Base-by-base conservation (phyloP, 2,797 vertebrate species). In the Clarias platycephalus region DNA sequence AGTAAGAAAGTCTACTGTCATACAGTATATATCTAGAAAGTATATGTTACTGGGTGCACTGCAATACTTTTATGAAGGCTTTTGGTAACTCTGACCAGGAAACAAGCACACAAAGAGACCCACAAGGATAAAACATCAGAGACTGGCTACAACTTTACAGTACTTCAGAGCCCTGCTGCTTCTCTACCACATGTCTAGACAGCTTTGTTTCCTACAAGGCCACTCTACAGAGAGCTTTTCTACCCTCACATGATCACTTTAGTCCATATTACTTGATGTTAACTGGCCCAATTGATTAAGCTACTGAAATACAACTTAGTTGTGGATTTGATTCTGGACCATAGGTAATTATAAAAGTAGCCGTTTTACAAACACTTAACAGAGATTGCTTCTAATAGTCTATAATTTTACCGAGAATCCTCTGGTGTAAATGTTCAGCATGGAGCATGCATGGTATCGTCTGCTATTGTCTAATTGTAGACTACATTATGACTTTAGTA, bases 191-290 rank as follows among this genome's bases (percentile, higher is more conserved):
- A 44, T 15, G 77, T 79, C 77, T 79, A 79, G 58, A 79, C 34
- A 79, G 34, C 53, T 34, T 79, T 63, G 24, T 63, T 79, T 62
- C 57, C 58, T 40, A 63, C 31, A 79, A 79, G 57, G 58, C 57
- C 55, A 60, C 22, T 60, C 20, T 77, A 16, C 75, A 78, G 75
- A 18, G 20, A 78, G 31, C 57, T 40, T 57, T 40, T 78, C 76
- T 78, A 24, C 34, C 57, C 31, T 62, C 57, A 62, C 31, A 34
- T 44, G 13, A 40, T 44, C 34, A 40, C 57, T 57, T 76, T 76
- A 58, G 53, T 28, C 71, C 44, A 18, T 55, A 53, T 58, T 76
- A 34, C 74, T 76, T 64, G 12, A 28, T 64, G 28, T 68, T 78
- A 71, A 79, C 20, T 70, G 24, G 12, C 4, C 22, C 13, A 44